Base-by-base conservation (phyloP, 1,140 invertebrate species). In the Asbolus verrucosus region DNA sequence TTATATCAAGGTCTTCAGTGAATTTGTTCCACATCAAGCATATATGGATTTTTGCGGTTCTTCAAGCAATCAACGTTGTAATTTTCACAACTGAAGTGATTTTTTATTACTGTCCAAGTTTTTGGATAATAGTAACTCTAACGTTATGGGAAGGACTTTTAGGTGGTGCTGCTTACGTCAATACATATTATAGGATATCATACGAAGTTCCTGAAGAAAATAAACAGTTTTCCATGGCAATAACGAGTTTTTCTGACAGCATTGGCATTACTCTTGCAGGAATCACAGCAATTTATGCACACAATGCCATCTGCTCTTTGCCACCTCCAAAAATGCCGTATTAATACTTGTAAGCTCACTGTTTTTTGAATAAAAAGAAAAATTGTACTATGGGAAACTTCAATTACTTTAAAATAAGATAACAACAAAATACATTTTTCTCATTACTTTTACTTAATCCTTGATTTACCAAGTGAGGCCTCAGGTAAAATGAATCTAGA, bases 121-220 rank as follows among this genome's bases (percentile, higher is more conserved):
- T 94, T 73, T 92, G 88, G 87, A 88, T 94, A 31, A 83, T 93
- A 0, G 87, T 94, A 70, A 81, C 77, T 0, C 77, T 94, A n/a
- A 87, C 94, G 11, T 76, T 94, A 5, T 94, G 89, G 88, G 93
- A 95, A 84, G 93, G 93, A n/a, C 80, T 94, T 0, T 79, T 94
- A 3, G 91, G 94, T 39, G 94, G 94, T 13, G 89, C 87, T 11
- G 89, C 92, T 1, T 96, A 96, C 81, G 94, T 95, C 1, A 96
- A 96, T 76, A 94, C 94, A 1, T 94, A 92, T 76, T 92, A 92
- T 73, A 85, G 83, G 74, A 92, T 96, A 77, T 86, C 89, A 1
- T 86, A 87, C 76, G 90, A 94, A 83, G 91, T 93, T 82, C 82
- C 59, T 38, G 81, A 82, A 59, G 86, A 86, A 15, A 81, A 88